Evolutionary conservation across 2,797 vertebrate species (phyloP).

Genomic region (Otus scops): DNA sequence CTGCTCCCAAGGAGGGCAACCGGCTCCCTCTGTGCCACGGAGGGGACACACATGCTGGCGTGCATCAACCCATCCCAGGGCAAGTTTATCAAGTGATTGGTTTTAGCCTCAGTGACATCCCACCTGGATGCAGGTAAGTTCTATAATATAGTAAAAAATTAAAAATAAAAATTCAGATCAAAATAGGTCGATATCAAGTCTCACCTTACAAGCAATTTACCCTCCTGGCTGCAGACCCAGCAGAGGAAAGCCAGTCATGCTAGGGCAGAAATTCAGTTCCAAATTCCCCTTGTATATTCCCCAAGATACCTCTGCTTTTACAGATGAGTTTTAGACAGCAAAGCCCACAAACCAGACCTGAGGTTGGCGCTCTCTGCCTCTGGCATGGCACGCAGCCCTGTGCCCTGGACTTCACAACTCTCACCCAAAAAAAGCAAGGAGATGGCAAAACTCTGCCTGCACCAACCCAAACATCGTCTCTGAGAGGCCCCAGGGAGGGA

Average conservation of each 20-base stretch:
- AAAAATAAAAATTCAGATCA: not conserved
- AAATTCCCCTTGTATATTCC: not conserved
- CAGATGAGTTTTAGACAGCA: not conserved
- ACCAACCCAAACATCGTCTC: not conserved
- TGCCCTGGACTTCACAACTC: not conserved
- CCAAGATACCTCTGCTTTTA: not conserved
- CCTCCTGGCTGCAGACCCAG: not conserved
- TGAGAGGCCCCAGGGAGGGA: not conserved
- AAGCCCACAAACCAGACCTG: not conserved
- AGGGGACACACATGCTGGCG: rapidly evolving
- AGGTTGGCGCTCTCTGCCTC: not conserved
- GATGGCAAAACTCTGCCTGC: not conserved
- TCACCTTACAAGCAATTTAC: not conserved
- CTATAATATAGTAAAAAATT: not conserved
- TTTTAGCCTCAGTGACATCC: not conserved
- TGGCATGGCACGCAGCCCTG: not conserved
- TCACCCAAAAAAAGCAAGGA: not conserved
- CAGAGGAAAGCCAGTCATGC: not conserved
- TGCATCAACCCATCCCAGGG: not conserved
- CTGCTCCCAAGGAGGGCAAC: not conserved
- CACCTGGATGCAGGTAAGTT: not conserved
- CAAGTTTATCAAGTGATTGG: not conserved
- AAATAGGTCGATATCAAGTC: not conserved
- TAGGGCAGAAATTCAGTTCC: not conserved
- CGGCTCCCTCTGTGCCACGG: rapidly evolving